Evolutionary conservation across 2,888 invertebrate species (phyloP).

Genomic region (Lamellibrachia satsuma): DNA sequence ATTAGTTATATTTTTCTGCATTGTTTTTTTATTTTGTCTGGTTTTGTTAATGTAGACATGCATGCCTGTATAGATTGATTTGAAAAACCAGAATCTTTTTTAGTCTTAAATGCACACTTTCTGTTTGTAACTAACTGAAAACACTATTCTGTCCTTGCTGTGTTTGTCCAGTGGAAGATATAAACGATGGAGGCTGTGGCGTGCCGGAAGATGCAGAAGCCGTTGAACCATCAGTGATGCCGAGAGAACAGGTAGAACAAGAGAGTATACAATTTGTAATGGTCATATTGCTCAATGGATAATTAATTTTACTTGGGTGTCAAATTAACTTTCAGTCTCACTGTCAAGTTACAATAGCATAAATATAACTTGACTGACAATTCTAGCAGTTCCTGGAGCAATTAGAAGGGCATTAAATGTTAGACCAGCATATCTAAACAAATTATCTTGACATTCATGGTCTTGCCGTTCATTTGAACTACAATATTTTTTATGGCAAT

Average conservation of each 20-base stretch:
- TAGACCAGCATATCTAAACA: neutral
- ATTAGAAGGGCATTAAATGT: too few relatives aligned
- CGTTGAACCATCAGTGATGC: neutral
- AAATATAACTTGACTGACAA: neutral
- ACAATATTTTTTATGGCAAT: neutral
- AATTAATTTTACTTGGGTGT: neutral
- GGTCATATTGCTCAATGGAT: neutral
- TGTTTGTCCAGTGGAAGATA: neutral
- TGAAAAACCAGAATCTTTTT: neutral
- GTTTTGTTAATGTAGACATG: too few relatives aligned
- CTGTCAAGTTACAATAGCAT: neutral
- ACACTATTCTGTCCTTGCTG: neutral
- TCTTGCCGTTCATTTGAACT: neutral
- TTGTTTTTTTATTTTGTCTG: too few relatives aligned
- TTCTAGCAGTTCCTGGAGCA: neutral
- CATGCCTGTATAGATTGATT: too few relatives aligned
- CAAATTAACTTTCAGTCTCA: neutral
- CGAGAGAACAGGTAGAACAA: neutral
- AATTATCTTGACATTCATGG: neutral
- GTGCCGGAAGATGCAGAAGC: neutral
- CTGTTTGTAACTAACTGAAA: neutral
- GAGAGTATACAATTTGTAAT: neutral
- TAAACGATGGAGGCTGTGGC: neutral
- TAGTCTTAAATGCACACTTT: neutral
- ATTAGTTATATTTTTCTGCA: too few relatives aligned